phyloP scores from a whole-genome alignment of 2,797 vertebrate genomes.

The Pseudomugil tenellus region DNA sequence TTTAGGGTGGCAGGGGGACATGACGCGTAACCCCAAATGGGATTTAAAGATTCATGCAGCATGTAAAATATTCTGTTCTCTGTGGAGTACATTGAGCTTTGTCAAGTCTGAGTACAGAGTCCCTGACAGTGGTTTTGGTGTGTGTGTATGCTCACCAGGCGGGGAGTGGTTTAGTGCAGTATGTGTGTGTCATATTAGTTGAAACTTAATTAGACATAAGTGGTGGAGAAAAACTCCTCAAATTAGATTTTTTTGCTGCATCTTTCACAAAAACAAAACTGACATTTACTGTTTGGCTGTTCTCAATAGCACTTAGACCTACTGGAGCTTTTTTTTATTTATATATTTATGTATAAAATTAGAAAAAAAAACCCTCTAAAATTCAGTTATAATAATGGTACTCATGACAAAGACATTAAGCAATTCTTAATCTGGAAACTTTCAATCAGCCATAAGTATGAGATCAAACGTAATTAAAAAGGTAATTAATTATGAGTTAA shows the following conservation, averaged over 20 bases:
- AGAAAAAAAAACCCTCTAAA: not conserved
- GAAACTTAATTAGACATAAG: not conserved
- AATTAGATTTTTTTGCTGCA: not conserved
- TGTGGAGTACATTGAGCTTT: conserved; percentile 3
- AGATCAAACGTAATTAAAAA: not conserved
- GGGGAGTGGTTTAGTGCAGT: not conserved
- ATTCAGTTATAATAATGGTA: not conserved
- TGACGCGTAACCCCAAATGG: conserved; percentile 3
- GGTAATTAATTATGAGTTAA: not conserved
- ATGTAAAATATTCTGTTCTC: conserved; percentile 1
- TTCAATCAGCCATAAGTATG: not conserved
- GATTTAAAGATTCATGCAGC: conserved; percentile 15
- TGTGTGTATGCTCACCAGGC: not conserved
- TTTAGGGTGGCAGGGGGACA: conserved; percentile 11
- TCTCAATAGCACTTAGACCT: no score
- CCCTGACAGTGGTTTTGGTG: conserved; percentile 1
- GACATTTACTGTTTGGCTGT: no score
- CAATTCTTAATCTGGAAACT: not conserved
- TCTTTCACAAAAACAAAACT: no score
- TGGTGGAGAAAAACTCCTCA: not conserved
- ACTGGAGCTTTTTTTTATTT: no score
- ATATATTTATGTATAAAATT: no score
- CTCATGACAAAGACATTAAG: not conserved
- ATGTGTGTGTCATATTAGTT: not conserved
- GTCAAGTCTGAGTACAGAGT: not conserved